Base-by-base conservation (phyloP, 2,797 vertebrate genomes). In the Esox lucius region DNA sequence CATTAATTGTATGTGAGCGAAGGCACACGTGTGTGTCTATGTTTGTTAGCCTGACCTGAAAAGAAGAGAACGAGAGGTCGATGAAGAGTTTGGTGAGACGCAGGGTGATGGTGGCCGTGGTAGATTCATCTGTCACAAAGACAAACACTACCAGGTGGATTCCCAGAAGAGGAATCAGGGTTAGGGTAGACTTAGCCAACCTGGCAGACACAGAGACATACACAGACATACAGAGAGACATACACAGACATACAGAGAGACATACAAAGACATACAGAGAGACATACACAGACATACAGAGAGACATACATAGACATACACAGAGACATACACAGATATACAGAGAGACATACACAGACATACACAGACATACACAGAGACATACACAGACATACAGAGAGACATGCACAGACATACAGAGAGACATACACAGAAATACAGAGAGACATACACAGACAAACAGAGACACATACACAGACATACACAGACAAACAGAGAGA, bases 181-280 rank as follows among this genome's bases (percentile, higher is more conserved):
- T 99, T 75, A 99, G 93, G 0, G 98, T 99, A 46, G 98, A 99
- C 88, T 95, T 97, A 8, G 97, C 98, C 89, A 99, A 91, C 86
- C 98, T 99, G 86, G 13, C 4, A 42, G 42, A 73, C 13, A 46
- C 17, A 79, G 56, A 71, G 7, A 16, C n/a, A 16, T 9, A n/a
- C 17, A 42, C 35, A 65, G 7, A 65, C 0, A 26, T n/a, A 73
- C 13, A 46, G 17, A 79, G 56, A 71, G 7, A 16, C n/a, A 16
- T 9, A n/a, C 17, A 42, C 35, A 65, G 7, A 65, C 0, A 26
- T n/a, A n/a, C n/a, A n/a, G n/a, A n/a, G n/a, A n/a, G n/a, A n/a
- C n/a, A n/a, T n/a, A n/a, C n/a, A n/a, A n/a, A n/a, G n/a, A n/a
- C n/a, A n/a, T n/a, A 73, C 13, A 46, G 17, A 79, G 56, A 71